phyloP scores from a whole-genome alignment of 1,140 invertebrate species.

The Hesperophylax magnus region DNA sequence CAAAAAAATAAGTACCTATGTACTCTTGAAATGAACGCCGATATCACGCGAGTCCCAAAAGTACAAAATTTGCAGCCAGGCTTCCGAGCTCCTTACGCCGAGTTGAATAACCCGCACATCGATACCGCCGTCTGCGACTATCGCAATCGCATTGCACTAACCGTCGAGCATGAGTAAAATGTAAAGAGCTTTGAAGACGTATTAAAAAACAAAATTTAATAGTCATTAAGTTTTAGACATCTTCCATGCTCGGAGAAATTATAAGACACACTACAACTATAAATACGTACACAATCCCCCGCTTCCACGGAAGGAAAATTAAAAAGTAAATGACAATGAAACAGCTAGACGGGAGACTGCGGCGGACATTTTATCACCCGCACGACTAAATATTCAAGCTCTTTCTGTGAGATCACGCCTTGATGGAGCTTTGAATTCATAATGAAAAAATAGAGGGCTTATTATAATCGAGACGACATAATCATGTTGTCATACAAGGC shows the following conservation, averaged over 20 bases:
- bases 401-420: not conserved
- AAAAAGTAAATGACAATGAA: slow-evolving; percentile 4
- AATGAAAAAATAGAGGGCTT: not conserved
- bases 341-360: not conserved
- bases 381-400: slow-evolving; percentile 3
- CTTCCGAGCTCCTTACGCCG: not conserved
- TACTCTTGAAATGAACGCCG: not conserved
- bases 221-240: too few species aligned
- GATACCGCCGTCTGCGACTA: not conserved
- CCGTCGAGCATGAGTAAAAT: too few species aligned
- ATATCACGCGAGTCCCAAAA: not conserved
- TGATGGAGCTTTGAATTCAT: not conserved
- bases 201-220: too few species aligned
- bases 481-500: not conserved
- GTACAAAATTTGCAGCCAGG: not conserved
- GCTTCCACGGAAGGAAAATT: slow-evolving; percentile 7
- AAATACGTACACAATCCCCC: not conserved
- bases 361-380: not conserved
- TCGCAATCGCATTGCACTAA: not conserved
- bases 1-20: too few species aligned
- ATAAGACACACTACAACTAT: too few species aligned
- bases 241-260: too few species aligned
- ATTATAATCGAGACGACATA: not conserved
- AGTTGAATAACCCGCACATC: not conserved
- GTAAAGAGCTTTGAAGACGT: too few species aligned